Conservation (phyloP, 2,113 vertebrate species). For the Agelaius tricolor region DNA sequence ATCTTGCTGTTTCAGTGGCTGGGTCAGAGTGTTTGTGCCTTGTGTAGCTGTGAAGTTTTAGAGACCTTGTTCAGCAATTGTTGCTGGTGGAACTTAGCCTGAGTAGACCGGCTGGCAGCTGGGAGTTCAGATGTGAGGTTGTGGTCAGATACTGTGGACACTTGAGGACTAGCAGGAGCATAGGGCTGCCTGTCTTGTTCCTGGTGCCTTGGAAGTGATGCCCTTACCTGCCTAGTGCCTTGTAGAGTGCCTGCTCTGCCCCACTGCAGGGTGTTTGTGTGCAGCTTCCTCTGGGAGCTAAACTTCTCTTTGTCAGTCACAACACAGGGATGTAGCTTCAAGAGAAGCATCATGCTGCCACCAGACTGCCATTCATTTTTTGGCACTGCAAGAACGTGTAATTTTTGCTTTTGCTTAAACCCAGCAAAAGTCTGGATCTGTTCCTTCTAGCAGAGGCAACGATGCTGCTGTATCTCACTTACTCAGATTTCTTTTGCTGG, state of each 20-base stretch:
- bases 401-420: conserved; percentile 9
- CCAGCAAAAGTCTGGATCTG: neutral
- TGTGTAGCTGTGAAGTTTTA: neutral
- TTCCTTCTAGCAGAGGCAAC: neutral
- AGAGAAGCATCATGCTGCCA: conserved; percentile 12
- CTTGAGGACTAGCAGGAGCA: neutral
- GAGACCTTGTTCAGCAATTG: fast-evolving
- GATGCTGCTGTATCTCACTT: neutral
- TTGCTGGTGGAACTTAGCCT: neutral
- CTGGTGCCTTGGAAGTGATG: fast-evolving
- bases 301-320: conserved; percentile 17
- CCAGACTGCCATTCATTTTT: conserved; percentile 21
- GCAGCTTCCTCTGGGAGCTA: neutral
- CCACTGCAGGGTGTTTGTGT: neutral
- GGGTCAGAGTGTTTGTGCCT: neutral
- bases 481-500: neutral
- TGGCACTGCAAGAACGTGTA: neutral
- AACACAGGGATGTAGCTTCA: neutral
- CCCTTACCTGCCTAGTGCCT: fast-evolving
- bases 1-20: neutral
- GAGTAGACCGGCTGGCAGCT: neutral
- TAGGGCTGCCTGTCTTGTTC: neutral
- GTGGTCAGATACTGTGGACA: neutral
- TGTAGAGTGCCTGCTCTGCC: neutral
- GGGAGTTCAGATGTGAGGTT: neutral